Base-by-base conservation (phyloP, 2,113 vertebrate genomes). In the Vulpes lagopus region DNA sequence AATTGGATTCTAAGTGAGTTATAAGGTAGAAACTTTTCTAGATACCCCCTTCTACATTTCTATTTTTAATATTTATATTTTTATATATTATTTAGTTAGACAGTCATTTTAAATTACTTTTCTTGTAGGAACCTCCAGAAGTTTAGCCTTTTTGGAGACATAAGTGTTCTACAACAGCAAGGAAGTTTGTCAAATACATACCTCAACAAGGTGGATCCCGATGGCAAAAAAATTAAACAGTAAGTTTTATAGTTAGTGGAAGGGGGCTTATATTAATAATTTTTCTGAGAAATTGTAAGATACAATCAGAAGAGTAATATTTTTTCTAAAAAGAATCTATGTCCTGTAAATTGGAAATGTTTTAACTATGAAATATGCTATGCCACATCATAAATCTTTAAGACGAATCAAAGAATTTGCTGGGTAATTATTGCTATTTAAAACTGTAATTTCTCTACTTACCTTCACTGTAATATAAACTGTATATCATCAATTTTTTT, bases 161-260 rank as follows among this genome's bases (percentile, higher is more conserved):
- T 99, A 93, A 99, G 99, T 79, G 98, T 99, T 98, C 99, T 99
- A 67, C 99, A 99, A 94, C 99, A 99, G 76, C 99, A 99, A 96
- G 99, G 99, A 97, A 98, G 98, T 97, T 97, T 99, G 98, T 99
- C 99, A 97, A 99, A 99, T 92, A 99, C 99, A 74, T 99, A 99
- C 98, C 99, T 99, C 97, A 99, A 99, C 98, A 99, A 99, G 94
- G 99, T 99, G 96, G 99, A 99, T 96, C 99, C 99, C 82, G 99
- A 99, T 73, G 99, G 99, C 98, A 99, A 99, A 98, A 99, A 99
- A 98, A 99, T 99, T 96, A 99, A 99, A 80, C 99, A 99, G 99
- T 99, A 99, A 99, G 99, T 98, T 97, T 9, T 38, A 79, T 90
- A 97, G 81, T 94, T 71, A 43, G 9, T 87, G 8, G 6, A 80